These are phyloP conservation scores for Andrena cerasifolii DNA, from an alignment of 1,140 invertebrate genomes.

Conservation along the genomic window DNA sequence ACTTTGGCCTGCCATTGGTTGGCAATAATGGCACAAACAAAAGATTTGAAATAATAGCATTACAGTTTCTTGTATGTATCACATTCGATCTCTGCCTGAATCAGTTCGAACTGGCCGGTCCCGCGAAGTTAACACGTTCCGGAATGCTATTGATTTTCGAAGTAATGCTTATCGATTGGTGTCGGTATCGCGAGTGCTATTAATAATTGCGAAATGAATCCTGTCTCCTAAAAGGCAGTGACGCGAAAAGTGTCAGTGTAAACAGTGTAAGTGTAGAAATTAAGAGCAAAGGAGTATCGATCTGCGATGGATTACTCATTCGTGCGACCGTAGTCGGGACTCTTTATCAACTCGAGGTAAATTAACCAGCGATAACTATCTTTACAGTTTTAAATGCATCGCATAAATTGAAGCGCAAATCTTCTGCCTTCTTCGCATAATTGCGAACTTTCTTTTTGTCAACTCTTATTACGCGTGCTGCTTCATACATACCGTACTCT, in stretches of 20 bases:
- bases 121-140: not conserved
- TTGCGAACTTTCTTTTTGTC: no score
- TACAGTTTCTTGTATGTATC: not conserved
- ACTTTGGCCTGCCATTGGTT: not conserved
- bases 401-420: not conserved
- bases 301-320: not conserved
- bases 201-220: not conserved
- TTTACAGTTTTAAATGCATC: not conserved
- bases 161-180: not conserved
- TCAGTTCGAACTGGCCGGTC: constrained; percentile 1
- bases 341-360: constrained; percentile 28
- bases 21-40: no score
- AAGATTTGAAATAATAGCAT: not conserved
- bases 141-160: not conserved
- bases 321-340: not conserved
- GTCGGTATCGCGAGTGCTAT: not conserved
- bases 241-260: not conserved
- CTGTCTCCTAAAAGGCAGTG: no score
- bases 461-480: no score
- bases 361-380: constrained; percentile 4
- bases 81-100: not conserved
- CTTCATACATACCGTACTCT: no score
- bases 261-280: no score
- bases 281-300: no score
- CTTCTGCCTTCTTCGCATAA: not conserved